Base-by-base conservation (phyloP, 1,140 invertebrate genomes). In the Cyrtorhinus lividipennis region DNA sequence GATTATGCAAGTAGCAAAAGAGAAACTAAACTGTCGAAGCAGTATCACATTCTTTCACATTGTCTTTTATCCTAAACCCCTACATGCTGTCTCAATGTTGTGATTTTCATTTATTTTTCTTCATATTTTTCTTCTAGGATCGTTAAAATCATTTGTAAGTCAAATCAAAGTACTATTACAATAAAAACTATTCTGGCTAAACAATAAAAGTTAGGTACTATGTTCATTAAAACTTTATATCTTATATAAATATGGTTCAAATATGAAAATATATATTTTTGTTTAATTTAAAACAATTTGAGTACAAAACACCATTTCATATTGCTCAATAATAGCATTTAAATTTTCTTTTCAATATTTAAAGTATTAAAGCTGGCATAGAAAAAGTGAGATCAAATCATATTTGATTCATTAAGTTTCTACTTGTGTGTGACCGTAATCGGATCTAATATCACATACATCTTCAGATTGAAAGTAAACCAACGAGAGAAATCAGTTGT, bases 201-300 rank as follows among this genome's bases (percentile, higher is more conserved):
- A 63, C 58, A 58, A 64, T 53, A 64, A 64, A 60, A 64, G 38
- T 26, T 44, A 46, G 44, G 45, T 57, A 57, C 15, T 30, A 22
- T 62, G 30, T 63, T 57, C 56, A 30, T 62, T 58, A 63, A 63
- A 56, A 58, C 27, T 58, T 63, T 18, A 59, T 59, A 64, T 61
- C 63, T 61, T 64, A 64, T 64, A 64, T 64, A 64, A 64, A 64
- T 64, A 64, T 64, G 58, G 63, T 64, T 64, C 63, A 64, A 64
- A 64, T 64, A 64, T 64, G 63, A 64, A 64, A 64, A 64, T 64
- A 64, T 64, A 64, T 64, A 58, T 64, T 59, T 59, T 64, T 56
- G 58, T 64, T 64, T 8, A 59, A 58, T 58, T 64, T 61, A 64
- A 64, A 64, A 64, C 63, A 64, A 63, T 63, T 63, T 59, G 63